Base-by-base conservation (phyloP, 1,140 invertebrate genomes). In the Cherax destructor region DNA sequence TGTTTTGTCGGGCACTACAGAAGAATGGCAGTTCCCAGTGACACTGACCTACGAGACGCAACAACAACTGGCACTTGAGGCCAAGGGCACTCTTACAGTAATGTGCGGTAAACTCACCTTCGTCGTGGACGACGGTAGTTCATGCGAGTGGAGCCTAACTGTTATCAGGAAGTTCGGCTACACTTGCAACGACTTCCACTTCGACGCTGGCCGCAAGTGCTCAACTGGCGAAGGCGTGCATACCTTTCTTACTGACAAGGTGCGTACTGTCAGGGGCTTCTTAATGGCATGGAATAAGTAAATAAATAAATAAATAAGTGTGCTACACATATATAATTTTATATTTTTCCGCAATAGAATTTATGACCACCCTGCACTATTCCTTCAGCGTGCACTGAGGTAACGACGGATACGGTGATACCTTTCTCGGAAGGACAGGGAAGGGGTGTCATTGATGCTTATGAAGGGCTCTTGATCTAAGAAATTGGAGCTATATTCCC, bases 11-110 rank as follows among this genome's bases (percentile, higher is more conserved):
- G n/a, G 2, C n/a, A 9, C 24, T 69, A 10, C 61, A 83, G 81
- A 83, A 30, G 81, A 83, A 30, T 69, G 59, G 41, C 81, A 83
- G 61, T 69, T 83, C 59, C 56, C 69, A 4, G 59, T 83, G 30
- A 83, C 4, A 11, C 4, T 83, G 30, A 69, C 21, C 13, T 13
- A 9, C 13, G n/a, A 41, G 81, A 83, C 56, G 47, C 30, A 2
- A 13, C 7, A 69, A 30, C 69, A n/a, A 6, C n/a, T 74, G 9
- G 69, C 4, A 9, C 6, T 74, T n/a, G 2, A 30, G 11, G 69
- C 6, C 9, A n/a, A 74, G 69, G 21, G n/a, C n/a, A 69, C 49
- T 2, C 69, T 86, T 11, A 1, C 76, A 72, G 18, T 86, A 18
- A 24, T 52, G 72, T 11, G 13, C 13, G 49, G 61, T 21, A 11